Conservation (phyloP, 2,888 invertebrate species). For the Agrypnus murinus region DNA sequence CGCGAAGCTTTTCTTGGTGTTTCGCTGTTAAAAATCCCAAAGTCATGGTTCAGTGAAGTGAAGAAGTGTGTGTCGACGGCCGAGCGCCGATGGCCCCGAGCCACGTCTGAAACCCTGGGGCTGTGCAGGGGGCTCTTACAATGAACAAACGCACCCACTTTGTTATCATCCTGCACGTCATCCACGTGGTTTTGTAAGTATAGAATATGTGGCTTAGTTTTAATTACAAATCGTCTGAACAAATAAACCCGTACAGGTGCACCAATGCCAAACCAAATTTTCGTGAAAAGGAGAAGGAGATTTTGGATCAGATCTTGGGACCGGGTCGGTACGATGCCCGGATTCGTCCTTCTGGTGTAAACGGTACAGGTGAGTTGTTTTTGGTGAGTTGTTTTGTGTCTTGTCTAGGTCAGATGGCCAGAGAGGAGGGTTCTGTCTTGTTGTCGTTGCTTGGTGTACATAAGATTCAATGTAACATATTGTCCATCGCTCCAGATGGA, state of each 20-base stretch:
- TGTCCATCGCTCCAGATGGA: slow-evolving; percentile 83
- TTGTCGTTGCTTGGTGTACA: slow-evolving; percentile 66
- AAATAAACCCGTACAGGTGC: slow-evolving; percentile 76
- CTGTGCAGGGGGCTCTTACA: slow-evolving; percentile 43
- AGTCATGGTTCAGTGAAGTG: slow-evolving; percentile 27
- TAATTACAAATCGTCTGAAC: background rate
- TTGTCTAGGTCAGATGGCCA: slow-evolving; percentile 51
- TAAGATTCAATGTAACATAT: slow-evolving; percentile 67
- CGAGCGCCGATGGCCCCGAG: slow-evolving; percentile 36
- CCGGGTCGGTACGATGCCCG: slow-evolving; percentile 93
- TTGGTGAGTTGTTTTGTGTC: slow-evolving; percentile 47
- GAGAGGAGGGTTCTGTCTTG: slow-evolving; percentile 55
- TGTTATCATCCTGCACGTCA: slow-evolving; percentile 69
- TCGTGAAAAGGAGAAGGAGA: slow-evolving; percentile 95
- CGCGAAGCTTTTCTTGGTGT: slow-evolving; percentile 17
- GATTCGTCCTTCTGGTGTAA: slow-evolving; percentile 94
- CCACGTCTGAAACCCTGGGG: slow-evolving; percentile 12
- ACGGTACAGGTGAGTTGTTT: slow-evolving; percentile 88
- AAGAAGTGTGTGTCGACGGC: slow-evolving; percentile 17
- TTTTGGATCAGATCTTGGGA: slow-evolving; percentile 93
- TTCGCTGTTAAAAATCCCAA: background rate
- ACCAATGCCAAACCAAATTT: slow-evolving; percentile 90
- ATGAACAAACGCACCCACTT: slow-evolving; percentile 65
- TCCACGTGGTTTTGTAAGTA: slow-evolving; percentile 74
- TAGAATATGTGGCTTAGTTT: background rate